Conservation (phyloP, 2,888 invertebrate species). For the Orchestes rusci region DNA sequence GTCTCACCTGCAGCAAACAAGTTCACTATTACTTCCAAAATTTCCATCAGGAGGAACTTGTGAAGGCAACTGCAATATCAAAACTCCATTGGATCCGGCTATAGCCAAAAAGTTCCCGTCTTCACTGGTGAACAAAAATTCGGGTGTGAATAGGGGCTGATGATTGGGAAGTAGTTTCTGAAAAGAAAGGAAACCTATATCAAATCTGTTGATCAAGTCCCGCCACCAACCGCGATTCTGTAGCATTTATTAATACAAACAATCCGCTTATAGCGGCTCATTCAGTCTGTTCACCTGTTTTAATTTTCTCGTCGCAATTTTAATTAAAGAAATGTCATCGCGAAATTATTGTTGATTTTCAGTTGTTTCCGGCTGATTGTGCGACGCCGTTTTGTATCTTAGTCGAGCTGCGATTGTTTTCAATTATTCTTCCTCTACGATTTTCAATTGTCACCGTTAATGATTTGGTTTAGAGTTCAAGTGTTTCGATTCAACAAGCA, state of each 20-base stretch:
- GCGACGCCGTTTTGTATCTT: conserved; percentile 12
- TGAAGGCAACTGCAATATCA: conserved; percentile 63
- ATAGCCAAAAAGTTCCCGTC: conserved; percentile 61
- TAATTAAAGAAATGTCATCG: conserved; percentile 23
- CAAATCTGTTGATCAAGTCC: too few species aligned
- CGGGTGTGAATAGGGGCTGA: conserved; percentile 63
- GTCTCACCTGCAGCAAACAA: conserved; percentile 68
- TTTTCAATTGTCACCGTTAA: conserved; percentile 19
- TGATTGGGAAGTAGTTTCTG: conserved; percentile 64
- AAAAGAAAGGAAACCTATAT: conserved; percentile 33
- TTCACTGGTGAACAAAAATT: conserved; percentile 57
- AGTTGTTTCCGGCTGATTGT: conserved; percentile 22
- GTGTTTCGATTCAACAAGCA: conserved; percentile 16
- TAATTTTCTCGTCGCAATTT: conserved; percentile 16
- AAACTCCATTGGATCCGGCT: conserved; percentile 63
- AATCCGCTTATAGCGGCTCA: conserved; percentile 15
- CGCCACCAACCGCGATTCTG: too few species aligned
- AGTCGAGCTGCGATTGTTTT: conserved; percentile 16
- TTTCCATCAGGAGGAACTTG: conserved; percentile 63
- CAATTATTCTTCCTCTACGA: too few species aligned
- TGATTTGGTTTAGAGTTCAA: conserved; percentile 22
- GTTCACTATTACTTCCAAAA: conserved; percentile 60
- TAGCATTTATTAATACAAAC: conserved; percentile 16
- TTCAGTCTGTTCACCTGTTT: conserved; percentile 21
- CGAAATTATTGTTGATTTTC: conserved; percentile 23